Percentiles rank a stretch among this genome's conserved stretches.
Conservation (phyloP, 2,797 vertebrate species). For the Ctenopoma kingsleyae region DNA sequence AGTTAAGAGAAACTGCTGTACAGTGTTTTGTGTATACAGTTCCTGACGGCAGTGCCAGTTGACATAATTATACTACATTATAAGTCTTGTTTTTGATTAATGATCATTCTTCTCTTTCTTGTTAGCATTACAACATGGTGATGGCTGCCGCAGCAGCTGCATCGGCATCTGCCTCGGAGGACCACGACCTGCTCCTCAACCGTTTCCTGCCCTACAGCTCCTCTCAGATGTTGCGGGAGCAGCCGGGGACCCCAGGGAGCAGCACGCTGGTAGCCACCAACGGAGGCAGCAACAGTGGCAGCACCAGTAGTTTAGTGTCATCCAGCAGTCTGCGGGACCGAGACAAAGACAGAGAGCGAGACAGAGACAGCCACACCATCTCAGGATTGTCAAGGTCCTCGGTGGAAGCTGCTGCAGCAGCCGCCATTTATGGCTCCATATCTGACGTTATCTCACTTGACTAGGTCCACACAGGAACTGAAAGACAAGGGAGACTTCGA, state of each 20-base stretch:
- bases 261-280: slow-evolving; percentile 88
- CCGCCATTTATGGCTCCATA: slow-evolving; percentile 96
- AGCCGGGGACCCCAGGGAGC: slow-evolving; percentile 89
- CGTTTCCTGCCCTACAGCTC: slow-evolving; percentile 96
- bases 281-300: slow-evolving; percentile 91
- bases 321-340: slow-evolving; percentile 92
- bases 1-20: too few relatives aligned
- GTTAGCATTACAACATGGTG: slow-evolving; percentile 96
- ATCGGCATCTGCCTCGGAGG: slow-evolving; percentile 89
- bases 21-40: background rate
- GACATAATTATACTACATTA: background rate
- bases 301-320: slow-evolving; percentile 96
- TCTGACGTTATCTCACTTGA: slow-evolving; percentile 98
- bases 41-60: background rate
- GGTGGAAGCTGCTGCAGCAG: slow-evolving; percentile 85
- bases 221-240: slow-evolving; percentile 94
- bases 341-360: slow-evolving; percentile 79
- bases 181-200: slow-evolving; percentile 93
- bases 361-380: slow-evolving; percentile 86
- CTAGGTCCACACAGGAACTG: slow-evolving; percentile 80
- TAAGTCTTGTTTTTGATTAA: background rate
- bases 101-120: slow-evolving; percentile 1
- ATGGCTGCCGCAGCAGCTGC: slow-evolving; percentile 95
- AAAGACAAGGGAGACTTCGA: slow-evolving; percentile 62
- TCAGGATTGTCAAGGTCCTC: slow-evolving; percentile 86